These are phyloP conservation scores for Marmota flaviventris DNA, from an alignment of 2,113 vertebrate genomes.

Conservation along the genomic window DNA sequence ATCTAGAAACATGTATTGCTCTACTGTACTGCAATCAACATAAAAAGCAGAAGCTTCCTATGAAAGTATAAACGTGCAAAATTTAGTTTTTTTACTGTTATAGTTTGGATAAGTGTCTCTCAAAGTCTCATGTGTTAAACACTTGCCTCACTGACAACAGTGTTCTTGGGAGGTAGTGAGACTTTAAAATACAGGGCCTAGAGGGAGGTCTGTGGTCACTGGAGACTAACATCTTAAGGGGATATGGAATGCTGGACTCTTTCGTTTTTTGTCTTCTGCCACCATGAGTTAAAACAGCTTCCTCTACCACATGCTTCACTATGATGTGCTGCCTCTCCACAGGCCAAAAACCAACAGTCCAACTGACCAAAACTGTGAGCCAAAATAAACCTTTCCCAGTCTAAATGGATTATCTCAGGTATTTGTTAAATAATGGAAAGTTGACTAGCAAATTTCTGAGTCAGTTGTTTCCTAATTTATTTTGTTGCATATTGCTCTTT, in stretches of 20 bases:
- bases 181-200: neutral
- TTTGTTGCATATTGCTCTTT: neutral
- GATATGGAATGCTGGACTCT: neutral
- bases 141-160: rapidly evolving
- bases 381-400: neutral
- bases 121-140: neutral
- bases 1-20: neutral
- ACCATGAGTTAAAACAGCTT: neutral
- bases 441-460: neutral
- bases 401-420: neutral
- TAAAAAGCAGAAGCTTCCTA: neutral
- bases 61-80: neutral
- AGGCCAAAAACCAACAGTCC: no score
- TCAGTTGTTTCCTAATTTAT: neutral
- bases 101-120: no score
- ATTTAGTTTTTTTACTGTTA: neutral
- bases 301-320: neutral
- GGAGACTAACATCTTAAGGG: neutral
- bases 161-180: neutral
- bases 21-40: neutral
- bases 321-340: rapidly evolving
- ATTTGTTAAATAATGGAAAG: neutral
- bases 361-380: neutral
- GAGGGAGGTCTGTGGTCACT: neutral
- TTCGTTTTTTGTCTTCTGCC: neutral